phyloP scores from a whole-genome alignment of 2,888 invertebrate genomes.

The Drosophila formosana region DNA sequence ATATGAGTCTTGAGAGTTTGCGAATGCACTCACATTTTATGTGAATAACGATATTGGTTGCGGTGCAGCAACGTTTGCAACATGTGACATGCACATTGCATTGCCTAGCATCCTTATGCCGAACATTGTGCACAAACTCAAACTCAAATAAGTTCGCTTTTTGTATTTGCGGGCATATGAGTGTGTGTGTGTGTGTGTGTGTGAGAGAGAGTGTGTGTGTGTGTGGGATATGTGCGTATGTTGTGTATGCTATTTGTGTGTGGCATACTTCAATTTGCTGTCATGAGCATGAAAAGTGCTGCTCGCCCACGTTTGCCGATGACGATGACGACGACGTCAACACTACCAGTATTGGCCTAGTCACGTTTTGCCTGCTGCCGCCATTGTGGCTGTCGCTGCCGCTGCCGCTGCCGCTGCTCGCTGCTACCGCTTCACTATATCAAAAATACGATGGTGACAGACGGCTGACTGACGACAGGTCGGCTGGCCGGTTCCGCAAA shows the following conservation, averaged over 20 bases:
- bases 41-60: neutral
- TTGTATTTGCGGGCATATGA: conserved; percentile 1
- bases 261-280: conserved; percentile 57
- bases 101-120: conserved; percentile 14
- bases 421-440: conserved; percentile 10
- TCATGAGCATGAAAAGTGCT: conserved; percentile 57
- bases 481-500: conserved; percentile 11
- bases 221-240: conserved; percentile 4
- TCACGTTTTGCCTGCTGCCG: conserved; percentile 56
- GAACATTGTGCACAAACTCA: conserved; percentile 19
- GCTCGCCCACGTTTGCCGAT: conserved; percentile 39
- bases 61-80: conserved; percentile 12
- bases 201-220: conserved; percentile 9
- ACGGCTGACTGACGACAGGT: neutral
- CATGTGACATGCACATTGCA: conserved; percentile 29
- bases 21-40: too few species aligned
- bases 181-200: neutral
- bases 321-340: conserved; percentile 21
- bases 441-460: conserved; percentile 7
- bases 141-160: conserved; percentile 12
- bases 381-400: neutral
- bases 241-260: conserved; percentile 34
- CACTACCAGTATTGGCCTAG: conserved; percentile 61
- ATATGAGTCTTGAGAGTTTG: too few species aligned
- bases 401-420: neutral